Percentiles rank a stretch among this genome's conserved stretches.
Evolutionary conservation across 2,888 invertebrate genomes (phyloP).

Genomic region (Rhyacophila evoluta): DNA sequence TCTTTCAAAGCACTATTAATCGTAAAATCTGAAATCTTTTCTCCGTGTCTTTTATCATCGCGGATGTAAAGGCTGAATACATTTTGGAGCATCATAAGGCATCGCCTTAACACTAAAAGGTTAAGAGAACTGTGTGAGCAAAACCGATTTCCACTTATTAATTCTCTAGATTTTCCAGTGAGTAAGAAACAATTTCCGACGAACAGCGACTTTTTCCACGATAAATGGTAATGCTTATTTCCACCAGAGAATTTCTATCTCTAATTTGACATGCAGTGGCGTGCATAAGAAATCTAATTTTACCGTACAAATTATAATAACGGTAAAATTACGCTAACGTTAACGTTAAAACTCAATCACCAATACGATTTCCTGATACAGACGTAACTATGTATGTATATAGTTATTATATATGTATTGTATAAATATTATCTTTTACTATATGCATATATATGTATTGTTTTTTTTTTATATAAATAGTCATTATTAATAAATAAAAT

Average conservation of each 20-base stretch:
- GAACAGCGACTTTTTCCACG: background rate
- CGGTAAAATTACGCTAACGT: too few species aligned
- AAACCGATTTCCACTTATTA: background rate
- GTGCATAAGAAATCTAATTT: background rate
- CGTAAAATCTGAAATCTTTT: background rate
- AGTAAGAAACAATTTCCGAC: constrained; percentile 14
- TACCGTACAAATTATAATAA: too few species aligned
- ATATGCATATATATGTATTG: too few species aligned
- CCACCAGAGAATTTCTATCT: background rate
- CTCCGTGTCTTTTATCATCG: background rate
- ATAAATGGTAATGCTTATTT: background rate
- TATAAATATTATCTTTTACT: too few species aligned
- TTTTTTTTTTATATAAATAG: too few species aligned
- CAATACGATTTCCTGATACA: too few species aligned
- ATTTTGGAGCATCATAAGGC: background rate
- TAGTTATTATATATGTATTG: too few species aligned
- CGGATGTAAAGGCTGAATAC: background rate
- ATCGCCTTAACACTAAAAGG: background rate
- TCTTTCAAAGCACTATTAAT: background rate
- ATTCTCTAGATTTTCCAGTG: background rate
- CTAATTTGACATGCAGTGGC: background rate
- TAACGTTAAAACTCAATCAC: too few species aligned
- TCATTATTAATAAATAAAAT: too few species aligned
- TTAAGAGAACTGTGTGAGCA: background rate
- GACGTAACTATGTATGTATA: too few species aligned